Evolutionary conservation across 2,888 invertebrate genomes (phyloP).

Genomic region (Scaptomyza reducta): DNA sequence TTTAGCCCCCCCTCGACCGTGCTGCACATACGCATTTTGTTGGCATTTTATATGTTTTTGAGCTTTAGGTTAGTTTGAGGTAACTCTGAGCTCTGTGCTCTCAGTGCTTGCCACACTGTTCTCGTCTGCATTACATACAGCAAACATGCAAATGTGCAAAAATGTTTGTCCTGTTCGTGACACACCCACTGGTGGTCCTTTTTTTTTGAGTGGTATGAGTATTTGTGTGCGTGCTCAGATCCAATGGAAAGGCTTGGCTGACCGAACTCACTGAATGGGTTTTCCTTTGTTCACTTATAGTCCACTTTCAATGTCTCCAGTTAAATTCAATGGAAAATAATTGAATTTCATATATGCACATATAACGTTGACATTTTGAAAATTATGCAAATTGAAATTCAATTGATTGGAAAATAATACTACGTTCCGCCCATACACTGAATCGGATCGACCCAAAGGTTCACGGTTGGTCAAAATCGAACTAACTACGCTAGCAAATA

Average conservation of each 20-base stretch:
- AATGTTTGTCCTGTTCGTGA: conserved; percentile 70
- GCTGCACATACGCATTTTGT: conserved; percentile 39
- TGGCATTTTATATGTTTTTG: conserved; percentile 52
- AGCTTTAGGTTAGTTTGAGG: conserved; percentile 73
- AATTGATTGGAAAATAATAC: conserved; percentile 80
- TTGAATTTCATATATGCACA: conserved; percentile 77
- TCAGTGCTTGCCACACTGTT: conserved; percentile 1
- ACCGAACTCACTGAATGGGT: conserved; percentile 21
- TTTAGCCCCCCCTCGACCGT: conserved; percentile 1
- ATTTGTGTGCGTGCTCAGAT: conserved; percentile 25
- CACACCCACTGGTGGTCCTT: conserved; percentile 50
- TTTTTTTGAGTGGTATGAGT: conserved; percentile 16
- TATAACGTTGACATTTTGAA: conserved; percentile 77
- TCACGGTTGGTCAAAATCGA: conserved; percentile 13
- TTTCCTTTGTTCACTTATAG: conserved; percentile 56
- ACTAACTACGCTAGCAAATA: conserved; percentile 45
- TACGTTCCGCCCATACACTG: conserved; percentile 26
- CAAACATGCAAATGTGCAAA: conserved; percentile 59
- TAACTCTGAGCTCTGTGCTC: conserved; percentile 29
- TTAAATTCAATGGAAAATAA: conserved; percentile 80
- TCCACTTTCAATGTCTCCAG: conserved; percentile 74
- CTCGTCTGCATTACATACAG: conserved; percentile 31
- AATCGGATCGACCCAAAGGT: conserved; percentile 8
- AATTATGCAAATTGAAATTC: conserved; percentile 80
- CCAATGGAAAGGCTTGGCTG: conserved; percentile 6